Base-by-base conservation (phyloP, 2,113 vertebrate species). In the Istiophorus platypterus region DNA sequence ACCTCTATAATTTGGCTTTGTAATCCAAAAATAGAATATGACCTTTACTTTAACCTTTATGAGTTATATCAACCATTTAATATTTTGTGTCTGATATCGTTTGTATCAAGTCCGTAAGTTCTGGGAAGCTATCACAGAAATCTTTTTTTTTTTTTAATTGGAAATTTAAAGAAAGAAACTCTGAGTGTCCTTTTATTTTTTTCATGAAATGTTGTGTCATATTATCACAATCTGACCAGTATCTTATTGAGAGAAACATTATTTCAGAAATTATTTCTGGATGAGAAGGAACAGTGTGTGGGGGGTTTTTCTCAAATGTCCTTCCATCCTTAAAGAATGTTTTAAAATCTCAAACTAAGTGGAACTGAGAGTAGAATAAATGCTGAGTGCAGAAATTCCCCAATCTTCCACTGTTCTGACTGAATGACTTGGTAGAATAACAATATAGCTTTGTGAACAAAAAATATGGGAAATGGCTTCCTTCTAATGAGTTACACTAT, bases 401-500 rank as follows among this genome's bases (percentile, higher is more conserved):
- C 67, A 47, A 26, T 71, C 52, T 14, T 54, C 2, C n/a, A 15
- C n/a, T 41, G 24, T 10, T 70, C 14, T 41, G 26, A 39, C 47
- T 69, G 51, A 42, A 59, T 20, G 14, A 64, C 58, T 10, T 58
- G 51, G 49, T 51, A 51, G 39, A 75, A 42, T 71, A 70, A 58
- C 45, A 59, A 26, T 34, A 42, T 70, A 59, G n/a, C 67, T 59
- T 47, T 74, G 24, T 0, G 6, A 37, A 45, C 18, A 57, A 45
- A 58, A 65, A 14, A 49, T 70, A 22, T 52, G 51, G 64, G 15
- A 57, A 42, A 66, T 27, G 41, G 24, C 20, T 18, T 10, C 11
- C 66, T 79, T 22, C 59, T 74, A 72, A 57, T 52, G 69, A 86
- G 22, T 74, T 52, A 7, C 67, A 52, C n/a, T 76, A 62, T 62